These are phyloP conservation scores for Dascillus cervinus DNA, from an alignment of 2,888 invertebrate species.

Conservation along the genomic window DNA sequence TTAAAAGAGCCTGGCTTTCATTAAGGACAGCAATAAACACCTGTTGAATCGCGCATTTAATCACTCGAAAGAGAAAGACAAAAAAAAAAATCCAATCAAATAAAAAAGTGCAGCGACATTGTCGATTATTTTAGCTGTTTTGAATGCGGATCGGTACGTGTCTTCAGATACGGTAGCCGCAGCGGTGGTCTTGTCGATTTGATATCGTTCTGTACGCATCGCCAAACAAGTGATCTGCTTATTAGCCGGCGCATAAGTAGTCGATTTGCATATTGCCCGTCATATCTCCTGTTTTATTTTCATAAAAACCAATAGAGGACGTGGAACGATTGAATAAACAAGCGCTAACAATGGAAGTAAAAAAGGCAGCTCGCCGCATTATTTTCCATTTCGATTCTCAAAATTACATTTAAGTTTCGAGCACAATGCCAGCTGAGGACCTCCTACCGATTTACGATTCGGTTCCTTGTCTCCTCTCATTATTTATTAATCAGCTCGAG, in stretches of 20 bases:
- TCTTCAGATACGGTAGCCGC: slow-evolving; percentile 13
- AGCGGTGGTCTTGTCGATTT: slow-evolving; percentile 15
- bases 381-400: too few relatives aligned
- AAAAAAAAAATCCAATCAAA: too few relatives aligned
- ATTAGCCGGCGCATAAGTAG: slow-evolving; percentile 19
- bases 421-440: slow-evolving; percentile 5
- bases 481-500: slow-evolving; percentile 7
- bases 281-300: slow-evolving; percentile 11
- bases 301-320: slow-evolving; percentile 3
- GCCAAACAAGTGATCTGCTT: slow-evolving; percentile 14
- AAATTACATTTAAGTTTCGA: too few relatives aligned
- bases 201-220: slow-evolving; percentile 13
- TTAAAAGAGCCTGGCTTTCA: too few relatives aligned
- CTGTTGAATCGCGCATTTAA: too few relatives aligned
- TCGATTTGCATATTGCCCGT: slow-evolving; percentile 15
- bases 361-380: too few relatives aligned
- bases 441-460: slow-evolving; percentile 4
- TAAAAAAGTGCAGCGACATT: too few relatives aligned
- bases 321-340: slow-evolving; percentile 7
- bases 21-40: too few relatives aligned
- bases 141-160: too few relatives aligned
- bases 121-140: too few relatives aligned
- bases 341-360: too few relatives aligned
- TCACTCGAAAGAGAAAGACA: too few relatives aligned
- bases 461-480: slow-evolving; percentile 1